Base-by-base conservation (phyloP, 1,140 invertebrate genomes). In the Musca vetustissima region DNA sequence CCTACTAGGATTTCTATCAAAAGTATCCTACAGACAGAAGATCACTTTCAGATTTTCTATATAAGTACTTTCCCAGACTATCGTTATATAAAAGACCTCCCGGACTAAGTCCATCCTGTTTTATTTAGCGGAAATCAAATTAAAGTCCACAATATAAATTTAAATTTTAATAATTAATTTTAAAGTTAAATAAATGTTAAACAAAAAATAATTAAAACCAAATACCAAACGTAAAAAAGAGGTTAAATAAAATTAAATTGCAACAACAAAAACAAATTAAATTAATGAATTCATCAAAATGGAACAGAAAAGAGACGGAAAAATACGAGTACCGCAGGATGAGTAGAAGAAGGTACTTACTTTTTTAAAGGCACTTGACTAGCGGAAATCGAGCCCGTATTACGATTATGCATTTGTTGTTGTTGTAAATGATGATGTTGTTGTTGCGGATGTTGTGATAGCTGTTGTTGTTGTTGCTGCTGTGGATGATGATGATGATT, bases 291-390 rank as follows among this genome's bases (percentile, higher is more conserved):
- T 19, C n/a, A 19, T 50, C 19, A 50, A 15, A 19, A 52, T 7
- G 21, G 21, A 52, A 19, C 28, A 28, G 8, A 17, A 52, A 52
- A 52, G 49, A 52, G 17, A 19, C 19, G 19, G 19, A 61, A 61
- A 3, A 61, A 36, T 21, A 15, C 11, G 1, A 4, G 14, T 32
- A 28, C 13, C n/a, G n/a, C n/a, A n/a, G n/a, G 32, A 69, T n/a
- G 50, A 50, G 7, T 50, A 19, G 11, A 24, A 21, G 28, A 17
- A 11, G 81, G 22, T 75, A 92, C 92, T 93, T 87, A 97, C 94
- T 95, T 96, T 90, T 96, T 96, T 88, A 95, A 93, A 93, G 94
- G 93, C 91, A 96, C 93, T 92, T 95, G 94, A 91, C 93, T 94
- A 86, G 92, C 92, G 85, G 87, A 86, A 80, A 79, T 74, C 73